Conservation (phyloP, 2,888 invertebrate genomes). For the Trichacis sp. region DNA sequence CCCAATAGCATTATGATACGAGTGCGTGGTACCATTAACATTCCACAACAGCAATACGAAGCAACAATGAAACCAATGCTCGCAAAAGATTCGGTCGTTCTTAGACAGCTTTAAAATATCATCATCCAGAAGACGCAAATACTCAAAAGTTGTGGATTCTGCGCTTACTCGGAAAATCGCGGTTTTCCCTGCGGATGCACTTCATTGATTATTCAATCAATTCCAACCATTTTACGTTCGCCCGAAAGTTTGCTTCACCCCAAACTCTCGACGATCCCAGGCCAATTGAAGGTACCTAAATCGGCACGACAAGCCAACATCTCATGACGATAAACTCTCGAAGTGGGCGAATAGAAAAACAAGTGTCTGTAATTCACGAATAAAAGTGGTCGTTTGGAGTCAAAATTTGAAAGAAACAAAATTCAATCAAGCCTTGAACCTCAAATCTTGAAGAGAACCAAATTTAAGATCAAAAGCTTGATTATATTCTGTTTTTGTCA, state of each 20-base stretch:
- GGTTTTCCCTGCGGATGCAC: slow-evolving; percentile 47
- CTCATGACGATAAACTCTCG: slow-evolving; percentile 47
- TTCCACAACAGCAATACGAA: neutral
- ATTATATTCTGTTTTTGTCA: too few relatives aligned
- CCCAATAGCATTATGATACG: slow-evolving; percentile 50
- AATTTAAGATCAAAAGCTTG: too few relatives aligned
- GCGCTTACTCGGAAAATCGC: slow-evolving; percentile 49
- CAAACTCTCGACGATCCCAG: slow-evolving; percentile 52
- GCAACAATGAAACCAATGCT: neutral
- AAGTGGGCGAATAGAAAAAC: slow-evolving; percentile 30
- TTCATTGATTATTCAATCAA: slow-evolving; percentile 60
- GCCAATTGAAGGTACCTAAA: slow-evolving; percentile 53
- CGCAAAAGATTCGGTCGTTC: neutral
- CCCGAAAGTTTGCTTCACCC: slow-evolving; percentile 50
- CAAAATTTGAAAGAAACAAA: too few relatives aligned
- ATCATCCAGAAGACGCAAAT: slow-evolving; percentile 16
- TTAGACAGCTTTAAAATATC: slow-evolving; percentile 21
- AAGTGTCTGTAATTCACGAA: slow-evolving; percentile 12
- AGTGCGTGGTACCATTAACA: neutral
- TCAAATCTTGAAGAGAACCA: too few relatives aligned
- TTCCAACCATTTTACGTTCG: slow-evolving; percentile 54
- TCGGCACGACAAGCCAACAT: slow-evolving; percentile 49
- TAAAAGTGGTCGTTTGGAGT: too few relatives aligned
- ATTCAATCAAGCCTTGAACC: too few relatives aligned
- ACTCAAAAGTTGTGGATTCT: slow-evolving; percentile 33